Base-by-base conservation (phyloP, 2,888 invertebrate species). In the Lucinisca nassula region DNA sequence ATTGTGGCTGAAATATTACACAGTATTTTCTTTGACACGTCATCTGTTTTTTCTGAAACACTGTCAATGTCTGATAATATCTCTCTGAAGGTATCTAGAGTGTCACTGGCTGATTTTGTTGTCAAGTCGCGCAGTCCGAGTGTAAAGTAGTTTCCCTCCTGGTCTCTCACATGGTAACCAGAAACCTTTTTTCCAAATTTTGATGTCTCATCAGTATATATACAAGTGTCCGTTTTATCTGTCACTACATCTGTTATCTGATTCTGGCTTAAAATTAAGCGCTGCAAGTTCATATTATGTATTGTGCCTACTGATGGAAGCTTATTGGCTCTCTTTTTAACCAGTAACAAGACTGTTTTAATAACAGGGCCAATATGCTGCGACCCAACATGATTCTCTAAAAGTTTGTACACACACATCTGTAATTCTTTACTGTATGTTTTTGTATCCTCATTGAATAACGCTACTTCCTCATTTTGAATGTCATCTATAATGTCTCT, bases 1-100 rank as follows among this genome's bases (percentile, higher is more conserved):
- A 87, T 84, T 17, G 80, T 87, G n/a, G 79, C 67, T 21, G 67
- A 40, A 24, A 87, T 74, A 61, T 80, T 87, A 10, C 30, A 55
- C 17, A 84, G 76, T 40, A 40, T 84, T 77, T 51, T 77, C 49
- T 30, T 67, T n/a, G 83, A 74, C 17, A 74, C 76, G 4, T 80
- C 24, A 37, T n/a, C 75, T 4, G 49, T 77, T 35, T 70, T 32
- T n/a, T n/a, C 72, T 30, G 70, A 61, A 38, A 10, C 45, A 51
- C 70, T 27, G 51, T 80, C 80, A 61, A 82, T 78, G 37, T 45
- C 78, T 67, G 55, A 8, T n/a, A 8, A 21, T n/a, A 55, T 55
- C 12, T 55, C 55, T 55, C 55, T 14, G 21, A 55, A 55, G 6
- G 40, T 40, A 40, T 40, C 40, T 40, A 40, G 14, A 14, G 40